Evolutionary conservation across 2,797 vertebrate genomes (phyloP), one percentile per base, ranked within the genome.

Genomic region (Enteromius anoplus): DNA sequence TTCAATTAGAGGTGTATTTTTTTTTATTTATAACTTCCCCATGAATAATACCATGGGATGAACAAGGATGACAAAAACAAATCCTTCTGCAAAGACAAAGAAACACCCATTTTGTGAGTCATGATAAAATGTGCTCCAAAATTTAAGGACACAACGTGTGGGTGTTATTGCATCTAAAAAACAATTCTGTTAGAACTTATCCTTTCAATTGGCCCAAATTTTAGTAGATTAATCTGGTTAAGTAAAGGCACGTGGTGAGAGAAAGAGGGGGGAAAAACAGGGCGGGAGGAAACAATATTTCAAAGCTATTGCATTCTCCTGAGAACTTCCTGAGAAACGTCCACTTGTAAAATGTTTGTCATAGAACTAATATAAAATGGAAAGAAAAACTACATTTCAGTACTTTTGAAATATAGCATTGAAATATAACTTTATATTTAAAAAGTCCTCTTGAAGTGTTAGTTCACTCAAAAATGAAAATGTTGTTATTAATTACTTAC

Each of bases 41-140:
- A 75, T 53, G 3, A 42, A 55, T 69, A n/a, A 81, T 58, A 73
- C n/a, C 42, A 32, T 7, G 12, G 23, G 23, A 58, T 80, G 21
- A 70, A 37, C 51, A 23, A 70, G 47, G 14, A 34, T 42, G 14
- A 40, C 23, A 71, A 37, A 69, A 76, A 29, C 53, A 37, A 62
- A 71, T 62, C n/a, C 26, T 45, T 80, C 26, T 21, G 15, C 34
- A 58, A 29, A 80, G 49, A 70, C 66, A 60, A 80, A 80, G 53
- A 71, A 60, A 69, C 68, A 71, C 51, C 78, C 19, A 15, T 15
- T 40, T 40, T n/a, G 37, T 69, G 53, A 45, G 6, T 62, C 60
- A 17, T 62, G 14, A 17, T 32, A 32, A 64, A 64, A 32, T 15
- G 60, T 64, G 26, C 5, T 15, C 26, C 26, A 15, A 64, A 64